A percentile compares a stretch with the other conserved stretches of the same genome.
These are phyloP conservation scores for Chloebia gouldiae DNA, from an alignment of 2,113 vertebrate genomes.

Conservation along the genomic window DNA sequence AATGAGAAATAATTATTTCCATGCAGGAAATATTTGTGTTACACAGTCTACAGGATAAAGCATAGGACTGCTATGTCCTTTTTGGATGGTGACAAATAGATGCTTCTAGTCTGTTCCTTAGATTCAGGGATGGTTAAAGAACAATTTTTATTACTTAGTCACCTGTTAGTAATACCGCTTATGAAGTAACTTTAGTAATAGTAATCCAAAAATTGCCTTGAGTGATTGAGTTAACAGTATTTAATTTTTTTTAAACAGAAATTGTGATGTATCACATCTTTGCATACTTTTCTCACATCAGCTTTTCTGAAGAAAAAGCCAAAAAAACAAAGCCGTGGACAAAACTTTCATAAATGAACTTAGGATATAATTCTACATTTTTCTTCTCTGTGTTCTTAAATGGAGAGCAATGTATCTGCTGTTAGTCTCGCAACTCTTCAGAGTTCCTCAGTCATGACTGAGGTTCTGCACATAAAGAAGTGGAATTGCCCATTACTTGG, in stretches of 20 bases:
- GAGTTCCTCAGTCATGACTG: background rate
- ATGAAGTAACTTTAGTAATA: background rate
- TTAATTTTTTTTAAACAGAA: background rate
- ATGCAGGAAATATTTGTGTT: background rate
- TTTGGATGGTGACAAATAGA: background rate
- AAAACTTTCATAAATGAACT: background rate
- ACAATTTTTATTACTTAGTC: background rate
- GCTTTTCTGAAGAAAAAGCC: background rate
- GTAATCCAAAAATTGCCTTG: background rate
- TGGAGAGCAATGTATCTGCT: background rate
- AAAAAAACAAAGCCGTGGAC: background rate
- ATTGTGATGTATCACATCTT: background rate
- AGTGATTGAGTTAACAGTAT: background rate
- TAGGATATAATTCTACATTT: background rate
- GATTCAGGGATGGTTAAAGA: background rate
- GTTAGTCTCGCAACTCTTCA: background rate
- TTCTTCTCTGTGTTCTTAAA: background rate
- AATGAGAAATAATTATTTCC: background rate
- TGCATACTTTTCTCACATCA: background rate
- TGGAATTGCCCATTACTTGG: background rate
- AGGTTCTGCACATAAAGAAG: background rate
- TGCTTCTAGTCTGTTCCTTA: background rate
- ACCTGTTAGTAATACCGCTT: background rate
- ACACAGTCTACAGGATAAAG: background rate
- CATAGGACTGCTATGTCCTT: background rate